Base-by-base conservation (phyloP, 2,797 vertebrate genomes). In the Trichosurus vulpecula region DNA sequence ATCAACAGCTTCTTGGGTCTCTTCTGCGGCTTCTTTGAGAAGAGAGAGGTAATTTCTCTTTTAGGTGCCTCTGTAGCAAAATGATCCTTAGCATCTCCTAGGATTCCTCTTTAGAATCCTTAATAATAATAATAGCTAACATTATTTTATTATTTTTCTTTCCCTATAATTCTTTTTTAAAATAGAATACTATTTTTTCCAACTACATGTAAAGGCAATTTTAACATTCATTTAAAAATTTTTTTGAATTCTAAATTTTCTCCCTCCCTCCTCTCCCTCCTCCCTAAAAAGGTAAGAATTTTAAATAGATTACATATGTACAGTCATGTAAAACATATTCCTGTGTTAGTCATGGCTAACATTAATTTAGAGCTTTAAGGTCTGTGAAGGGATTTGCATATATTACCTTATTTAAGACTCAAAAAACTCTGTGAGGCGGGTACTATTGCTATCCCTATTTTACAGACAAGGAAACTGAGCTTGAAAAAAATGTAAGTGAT, bases 1-100 rank as follows among this genome's bases (percentile, higher is more conserved):
- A 41, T 99, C 97, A 99, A 99, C 0, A 99, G 99, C 96, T 99
- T 99, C 98, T 51, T 99, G 0, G 99, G 99, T 57, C 99, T 99
- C 98, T 94, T 99, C 96, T 99, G 99, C 0, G 99, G 99, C 51
- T 99, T 99, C 98, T 99, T 99, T 31, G 99, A 99, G 4, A 97
- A 98, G 4, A 99, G 98, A 97, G 94, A 98, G 96, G 96, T 98
- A 97, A 96, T 58, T 74, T 96, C 57, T 52, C 27, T 74, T 54
- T 81, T 47, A 52, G 53, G 57, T 66, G 27, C 81, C 55, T 31
- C 52, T 91, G 47, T 54, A 74, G 31, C 22, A 58, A 91, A 52
- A 29, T 90, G 11, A 90, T 25, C 2, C 51, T 35, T 35, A 94
- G 87, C 31, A 58, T 91, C 52, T 87, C 57, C 81, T 91, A 87